phyloP scores from a whole-genome alignment of 2,113 vertebrate genomes.

The Sminthopsis crassicaudata region DNA sequence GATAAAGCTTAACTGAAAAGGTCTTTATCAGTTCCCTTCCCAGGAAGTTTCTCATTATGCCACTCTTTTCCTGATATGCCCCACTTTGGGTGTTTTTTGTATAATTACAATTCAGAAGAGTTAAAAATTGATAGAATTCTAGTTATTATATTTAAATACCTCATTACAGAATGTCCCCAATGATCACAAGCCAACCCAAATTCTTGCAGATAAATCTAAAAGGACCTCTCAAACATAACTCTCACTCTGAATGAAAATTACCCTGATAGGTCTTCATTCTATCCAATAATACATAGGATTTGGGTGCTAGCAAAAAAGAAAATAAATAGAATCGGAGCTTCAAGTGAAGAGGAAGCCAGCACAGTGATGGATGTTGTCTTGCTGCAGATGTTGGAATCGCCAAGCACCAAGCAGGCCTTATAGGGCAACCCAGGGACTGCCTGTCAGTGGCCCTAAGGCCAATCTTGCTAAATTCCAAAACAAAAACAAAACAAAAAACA shows the following conservation, averaged over 20 bases:
- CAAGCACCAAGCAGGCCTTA: background rate
- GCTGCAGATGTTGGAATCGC: background rate
- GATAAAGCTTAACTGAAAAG: background rate
- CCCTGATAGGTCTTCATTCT: background rate
- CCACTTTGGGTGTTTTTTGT: background rate
- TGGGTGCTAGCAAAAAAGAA: background rate
- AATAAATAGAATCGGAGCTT: background rate
- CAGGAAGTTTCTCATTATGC: background rate
- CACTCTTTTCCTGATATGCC: background rate
- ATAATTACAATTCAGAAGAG: background rate
- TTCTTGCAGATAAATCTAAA: background rate
- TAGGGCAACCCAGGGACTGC: background rate
- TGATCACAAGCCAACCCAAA: background rate
- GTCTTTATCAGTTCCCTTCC: background rate
- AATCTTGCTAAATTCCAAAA: background rate
- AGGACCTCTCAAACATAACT: conserved; percentile 28
- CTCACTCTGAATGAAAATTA: conserved; percentile 5
- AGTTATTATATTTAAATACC: background rate
- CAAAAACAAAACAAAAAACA: too few species aligned
- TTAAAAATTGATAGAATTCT: background rate
- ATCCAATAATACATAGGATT: background rate
- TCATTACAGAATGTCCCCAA: background rate
- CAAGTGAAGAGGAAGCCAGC: background rate
- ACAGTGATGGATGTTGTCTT: background rate
- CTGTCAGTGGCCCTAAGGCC: background rate